Evolutionary conservation across 92 coral and sea anemone genomes (phyloP).

Genomic region (Isaurus tuberculatus): DNA sequence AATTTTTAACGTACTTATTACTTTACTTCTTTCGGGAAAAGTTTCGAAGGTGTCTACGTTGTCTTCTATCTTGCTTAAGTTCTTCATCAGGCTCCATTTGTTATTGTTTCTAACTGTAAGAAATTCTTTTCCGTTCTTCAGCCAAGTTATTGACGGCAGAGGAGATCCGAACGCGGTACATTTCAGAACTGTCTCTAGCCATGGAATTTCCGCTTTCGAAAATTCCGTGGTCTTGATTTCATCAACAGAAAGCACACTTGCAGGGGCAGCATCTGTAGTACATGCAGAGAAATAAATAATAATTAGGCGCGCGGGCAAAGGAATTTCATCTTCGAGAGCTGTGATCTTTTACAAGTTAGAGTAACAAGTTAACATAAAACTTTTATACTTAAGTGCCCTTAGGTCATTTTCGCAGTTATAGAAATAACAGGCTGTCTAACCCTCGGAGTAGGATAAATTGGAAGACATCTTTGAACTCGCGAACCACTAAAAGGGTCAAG

Average conservation of each 20-base stretch:
- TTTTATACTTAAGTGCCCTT: too few species aligned
- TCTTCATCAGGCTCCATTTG: not conserved
- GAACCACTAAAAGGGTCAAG: too few species aligned
- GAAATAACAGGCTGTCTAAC: too few species aligned
- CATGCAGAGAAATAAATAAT: not conserved
- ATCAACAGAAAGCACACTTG: not conserved
- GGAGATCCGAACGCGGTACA: conserved; percentile 26
- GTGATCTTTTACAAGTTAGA: too few species aligned
- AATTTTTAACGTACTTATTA: not conserved
- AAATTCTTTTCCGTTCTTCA: not conserved
- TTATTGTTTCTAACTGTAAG: not conserved
- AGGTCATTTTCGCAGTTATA: too few species aligned
- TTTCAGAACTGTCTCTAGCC: conserved; percentile 26
- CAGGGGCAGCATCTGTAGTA: not conserved
- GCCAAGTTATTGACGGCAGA: conserved; percentile 23
- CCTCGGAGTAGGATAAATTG: too few species aligned
- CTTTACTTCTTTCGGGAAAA: not conserved
- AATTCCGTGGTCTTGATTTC: not conserved
- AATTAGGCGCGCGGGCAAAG: too few species aligned
- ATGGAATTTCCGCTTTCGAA: not conserved
- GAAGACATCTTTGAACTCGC: too few species aligned
- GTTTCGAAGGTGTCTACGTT: not conserved
- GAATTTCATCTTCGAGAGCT: too few species aligned
- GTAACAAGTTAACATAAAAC: too few species aligned
- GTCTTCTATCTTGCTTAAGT: conserved; percentile 19